A percentile compares a stretch with the other conserved stretches of the same genome.
phyloP scores from a whole-genome alignment of 1,140 invertebrate species.

The Heterodera carotae region DNA sequence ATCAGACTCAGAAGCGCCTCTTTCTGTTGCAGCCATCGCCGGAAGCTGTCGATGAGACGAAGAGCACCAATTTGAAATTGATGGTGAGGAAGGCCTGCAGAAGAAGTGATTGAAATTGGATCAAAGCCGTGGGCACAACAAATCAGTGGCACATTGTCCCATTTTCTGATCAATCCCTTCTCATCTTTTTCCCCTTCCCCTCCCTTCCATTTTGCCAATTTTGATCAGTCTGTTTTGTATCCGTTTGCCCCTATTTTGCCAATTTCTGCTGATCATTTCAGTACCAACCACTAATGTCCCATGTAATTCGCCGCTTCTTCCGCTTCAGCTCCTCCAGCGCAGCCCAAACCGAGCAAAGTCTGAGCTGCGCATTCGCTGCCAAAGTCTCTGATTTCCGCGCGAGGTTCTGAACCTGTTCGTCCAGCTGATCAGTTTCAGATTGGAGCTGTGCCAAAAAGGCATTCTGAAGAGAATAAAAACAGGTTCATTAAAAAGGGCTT shows the following conservation, averaged over 20 bases:
- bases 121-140: background rate
- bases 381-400: background rate
- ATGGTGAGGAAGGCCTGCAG: background rate
- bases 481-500: too few species aligned
- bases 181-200: background rate
- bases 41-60: background rate
- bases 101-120: too few species aligned
- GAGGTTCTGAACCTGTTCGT: constrained; percentile 1
- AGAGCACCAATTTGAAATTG: background rate
- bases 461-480: background rate
- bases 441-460: constrained; percentile 3
- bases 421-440: background rate
- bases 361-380: constrained; percentile 3
- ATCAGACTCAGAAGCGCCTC: constrained; percentile 27
- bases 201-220: background rate
- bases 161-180: background rate
- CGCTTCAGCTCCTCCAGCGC: constrained; percentile 6
- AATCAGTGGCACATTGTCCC: background rate
- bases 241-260: too few species aligned
- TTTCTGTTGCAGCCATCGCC: constrained; percentile 35
- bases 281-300: background rate
- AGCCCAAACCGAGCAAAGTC: constrained; percentile 5
- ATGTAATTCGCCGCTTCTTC: background rate
- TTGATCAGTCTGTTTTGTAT: background rate
- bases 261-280: background rate